Conservation (phyloP, 2,888 invertebrate genomes). For the Nephrotoma flavescens region DNA sequence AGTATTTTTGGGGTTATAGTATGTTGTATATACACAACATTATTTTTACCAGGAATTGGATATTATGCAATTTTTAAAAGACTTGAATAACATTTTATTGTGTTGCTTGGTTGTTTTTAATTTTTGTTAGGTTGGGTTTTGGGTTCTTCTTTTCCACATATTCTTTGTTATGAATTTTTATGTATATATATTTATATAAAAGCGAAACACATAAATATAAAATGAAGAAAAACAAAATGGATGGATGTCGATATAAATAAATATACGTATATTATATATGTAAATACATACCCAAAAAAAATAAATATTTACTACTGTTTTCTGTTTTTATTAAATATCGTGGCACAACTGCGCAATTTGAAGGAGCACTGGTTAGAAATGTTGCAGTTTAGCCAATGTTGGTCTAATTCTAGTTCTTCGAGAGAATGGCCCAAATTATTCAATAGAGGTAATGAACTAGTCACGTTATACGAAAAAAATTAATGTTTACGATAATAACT, state of each 20-base stretch:
- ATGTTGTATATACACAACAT: neutral
- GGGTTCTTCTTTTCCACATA: neutral
- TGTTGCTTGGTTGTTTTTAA: neutral
- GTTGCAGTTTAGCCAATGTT: too few species aligned
- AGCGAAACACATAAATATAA: neutral
- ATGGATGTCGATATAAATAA: neutral
- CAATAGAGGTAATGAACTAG: too few species aligned
- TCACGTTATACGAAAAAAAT: too few species aligned
- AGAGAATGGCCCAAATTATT: too few species aligned
- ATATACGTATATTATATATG: neutral
- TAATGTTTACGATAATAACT: too few species aligned
- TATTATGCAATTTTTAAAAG: slow-evolving; percentile 3
- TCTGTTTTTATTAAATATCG: neutral
- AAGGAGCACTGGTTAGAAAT: neutral
- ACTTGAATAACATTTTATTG: neutral
- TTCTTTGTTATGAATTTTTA: neutral
- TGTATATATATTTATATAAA: neutral
- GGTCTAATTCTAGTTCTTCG: too few species aligned
- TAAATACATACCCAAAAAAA: neutral
- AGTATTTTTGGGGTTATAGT: neutral
- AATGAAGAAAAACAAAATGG: neutral
- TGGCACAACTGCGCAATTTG: neutral
- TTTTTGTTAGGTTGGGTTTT: neutral
- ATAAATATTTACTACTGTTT: neutral
- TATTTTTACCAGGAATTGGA: neutral